Conservation (phyloP, 2,113 vertebrate genomes). For the Muntiacus reevesi region DNA sequence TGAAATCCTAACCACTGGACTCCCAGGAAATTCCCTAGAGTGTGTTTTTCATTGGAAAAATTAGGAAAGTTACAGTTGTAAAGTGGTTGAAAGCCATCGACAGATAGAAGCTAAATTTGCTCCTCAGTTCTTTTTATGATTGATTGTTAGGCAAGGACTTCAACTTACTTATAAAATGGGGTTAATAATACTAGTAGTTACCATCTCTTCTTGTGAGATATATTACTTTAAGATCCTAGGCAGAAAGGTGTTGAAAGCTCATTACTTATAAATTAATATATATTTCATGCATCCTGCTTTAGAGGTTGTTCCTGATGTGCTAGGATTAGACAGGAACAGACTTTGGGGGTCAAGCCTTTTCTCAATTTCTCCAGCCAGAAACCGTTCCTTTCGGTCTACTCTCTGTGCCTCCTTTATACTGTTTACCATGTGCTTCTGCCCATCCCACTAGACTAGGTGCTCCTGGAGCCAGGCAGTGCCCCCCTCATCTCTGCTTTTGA, state of each 20-base stretch:
- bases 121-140: not conserved
- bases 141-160: not conserved
- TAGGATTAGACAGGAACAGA: not conserved
- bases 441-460: too few species aligned
- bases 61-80: not conserved
- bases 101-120: not conserved
- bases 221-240: not conserved
- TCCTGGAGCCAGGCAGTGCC: not conserved
- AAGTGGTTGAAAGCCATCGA: not conserved
- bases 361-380: not conserved
- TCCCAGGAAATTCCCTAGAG: not conserved
- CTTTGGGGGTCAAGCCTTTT: not conserved
- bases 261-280: not conserved
- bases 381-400: not conserved
- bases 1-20: not conserved
- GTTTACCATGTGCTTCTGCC: not conserved
- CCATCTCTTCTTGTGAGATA: not conserved
- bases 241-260: not conserved
- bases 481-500: not conserved
- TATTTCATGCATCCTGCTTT: not conserved
- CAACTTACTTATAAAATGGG: not conserved
- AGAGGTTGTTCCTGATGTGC: not conserved
- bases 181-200: not conserved
- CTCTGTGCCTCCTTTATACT: not conserved
- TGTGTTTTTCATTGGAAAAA: not conserved